Base-by-base conservation (phyloP, 1,140 invertebrate species). In the Coptotermes formosanus region DNA sequence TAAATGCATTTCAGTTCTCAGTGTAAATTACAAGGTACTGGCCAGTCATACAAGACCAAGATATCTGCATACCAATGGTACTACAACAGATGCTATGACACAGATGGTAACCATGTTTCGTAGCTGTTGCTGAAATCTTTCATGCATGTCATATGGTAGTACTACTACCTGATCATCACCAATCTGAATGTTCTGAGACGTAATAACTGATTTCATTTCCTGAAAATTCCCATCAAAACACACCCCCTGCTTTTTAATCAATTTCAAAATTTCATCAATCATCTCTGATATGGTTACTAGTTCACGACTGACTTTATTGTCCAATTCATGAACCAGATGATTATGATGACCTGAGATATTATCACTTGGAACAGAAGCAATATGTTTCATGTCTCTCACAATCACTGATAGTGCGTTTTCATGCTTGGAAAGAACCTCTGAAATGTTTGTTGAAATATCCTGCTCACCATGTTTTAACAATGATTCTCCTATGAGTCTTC, bases 401-500 rank as follows among this genome's bases (percentile, higher is more conserved):
- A 87, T 52, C 9, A 44, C 14, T 23, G 38, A 44, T 11, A 87
- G 52, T 85, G 85, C 75, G 43, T 85, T 85, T 21, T 81, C 82
- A 55, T 86, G 83, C 48, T 25, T 85, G 16, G 87, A 84, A 69
- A 86, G 12, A 55, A 85, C 55, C 21, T 88, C 87, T 44, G 75
- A 55, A 23, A 82, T 45, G 7, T 43, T n/a, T 43, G 21, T 23
- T 25, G 59, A 43, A 64, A 43, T n/a, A n/a, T 69, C 32, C 6
- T 69, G 43, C 0, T 44, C 64, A 16, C 30, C 43, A 52, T 12
- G 30, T n/a, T 87, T 30, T 30, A 55, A 84, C 75, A 87, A n/a
- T 43, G 89, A 86, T 82, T 92, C 91, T 44, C 91, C 89, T 88
- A 95, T 92, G 90, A 95, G 91, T 45, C 92, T 91, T 38, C 93